Percentiles rank a stretch among this genome's conserved stretches.
Evolutionary conservation across 2,797 vertebrate genomes (phyloP).

Genomic region (Chaetodon trifasciatus): DNA sequence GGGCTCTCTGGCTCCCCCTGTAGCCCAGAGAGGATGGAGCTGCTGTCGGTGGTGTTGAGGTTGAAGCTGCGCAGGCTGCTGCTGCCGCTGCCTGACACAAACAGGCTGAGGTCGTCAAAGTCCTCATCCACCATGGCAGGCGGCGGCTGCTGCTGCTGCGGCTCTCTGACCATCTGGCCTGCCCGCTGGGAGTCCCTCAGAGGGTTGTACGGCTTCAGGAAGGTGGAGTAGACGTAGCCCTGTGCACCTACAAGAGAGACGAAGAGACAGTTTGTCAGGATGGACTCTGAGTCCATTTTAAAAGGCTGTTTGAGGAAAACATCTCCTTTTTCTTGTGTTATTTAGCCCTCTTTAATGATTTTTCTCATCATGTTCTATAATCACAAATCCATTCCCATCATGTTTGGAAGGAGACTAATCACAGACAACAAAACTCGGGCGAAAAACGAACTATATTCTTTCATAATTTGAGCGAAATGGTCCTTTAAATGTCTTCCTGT

Average conservation of each 20-base stretch:
- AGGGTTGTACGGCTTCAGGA: conserved; percentile 95
- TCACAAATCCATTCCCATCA: neutral
- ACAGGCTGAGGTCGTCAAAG: conserved; percentile 96
- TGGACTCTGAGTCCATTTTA: neutral
- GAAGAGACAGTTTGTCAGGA: conserved; percentile 27
- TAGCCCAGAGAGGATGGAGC: conserved; percentile 84
- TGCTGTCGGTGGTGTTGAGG: conserved; percentile 81
- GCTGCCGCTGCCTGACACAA: conserved; percentile 88
- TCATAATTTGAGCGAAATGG: neutral
- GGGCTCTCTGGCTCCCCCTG: conserved; percentile 82
- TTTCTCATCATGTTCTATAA: too few relatives aligned
- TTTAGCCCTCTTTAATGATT: neutral
- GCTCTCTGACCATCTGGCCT: conserved; percentile 60
- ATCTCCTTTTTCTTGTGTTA: neutral
- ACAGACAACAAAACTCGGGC: neutral
- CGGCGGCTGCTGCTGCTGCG: conserved; percentile 72
- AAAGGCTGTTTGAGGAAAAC: neutral
- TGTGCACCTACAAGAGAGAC: conserved; percentile 72
- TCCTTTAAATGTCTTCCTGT: neutral
- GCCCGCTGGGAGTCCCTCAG: conserved; percentile 80
- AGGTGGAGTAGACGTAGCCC: conserved; percentile 97
- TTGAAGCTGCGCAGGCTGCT: conserved; percentile 83
- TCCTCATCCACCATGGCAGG: conserved; percentile 86
- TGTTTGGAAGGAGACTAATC: neutral
- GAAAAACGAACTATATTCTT: neutral